phyloP scores from a whole-genome alignment of 2,797 vertebrate genomes.

The Furcifer pardalis region DNA sequence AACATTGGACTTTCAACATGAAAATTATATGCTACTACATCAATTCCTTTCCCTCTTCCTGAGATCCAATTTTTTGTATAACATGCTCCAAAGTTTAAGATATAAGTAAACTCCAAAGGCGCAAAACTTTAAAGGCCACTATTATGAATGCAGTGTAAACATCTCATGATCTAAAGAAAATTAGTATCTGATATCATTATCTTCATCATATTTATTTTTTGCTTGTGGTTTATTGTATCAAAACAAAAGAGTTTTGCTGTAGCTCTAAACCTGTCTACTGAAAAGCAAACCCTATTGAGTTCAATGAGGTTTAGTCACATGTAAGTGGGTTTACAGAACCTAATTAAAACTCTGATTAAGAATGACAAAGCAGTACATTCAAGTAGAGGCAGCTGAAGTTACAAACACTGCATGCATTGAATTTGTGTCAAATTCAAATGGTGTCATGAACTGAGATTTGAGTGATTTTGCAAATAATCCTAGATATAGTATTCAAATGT shows the following conservation, averaged over 20 bases:
- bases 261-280: not conserved
- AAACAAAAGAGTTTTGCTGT: not conserved
- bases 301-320: not conserved
- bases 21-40: not conserved
- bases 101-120: not conserved
- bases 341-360: too few relatives aligned
- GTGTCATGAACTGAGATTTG: not conserved
- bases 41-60: too few relatives aligned
- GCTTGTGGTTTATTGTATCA: not conserved
- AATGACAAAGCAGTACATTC: too few relatives aligned
- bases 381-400: too few relatives aligned
- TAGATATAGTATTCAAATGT: not conserved
- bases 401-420: too few relatives aligned
- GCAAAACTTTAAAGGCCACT: constrained; percentile 6
- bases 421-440: not conserved
- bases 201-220: not conserved
- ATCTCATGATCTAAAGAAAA: constrained; percentile 17
- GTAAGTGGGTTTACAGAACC: not conserved
- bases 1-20: not conserved
- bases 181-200: not conserved
- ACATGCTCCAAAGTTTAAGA: not conserved
- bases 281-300: not conserved
- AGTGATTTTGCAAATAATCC: not conserved
- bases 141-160: not conserved
- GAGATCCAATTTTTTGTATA: not conserved